Conservation (phyloP, 2,888 invertebrate species). For the Dermolepida albohirtum region DNA sequence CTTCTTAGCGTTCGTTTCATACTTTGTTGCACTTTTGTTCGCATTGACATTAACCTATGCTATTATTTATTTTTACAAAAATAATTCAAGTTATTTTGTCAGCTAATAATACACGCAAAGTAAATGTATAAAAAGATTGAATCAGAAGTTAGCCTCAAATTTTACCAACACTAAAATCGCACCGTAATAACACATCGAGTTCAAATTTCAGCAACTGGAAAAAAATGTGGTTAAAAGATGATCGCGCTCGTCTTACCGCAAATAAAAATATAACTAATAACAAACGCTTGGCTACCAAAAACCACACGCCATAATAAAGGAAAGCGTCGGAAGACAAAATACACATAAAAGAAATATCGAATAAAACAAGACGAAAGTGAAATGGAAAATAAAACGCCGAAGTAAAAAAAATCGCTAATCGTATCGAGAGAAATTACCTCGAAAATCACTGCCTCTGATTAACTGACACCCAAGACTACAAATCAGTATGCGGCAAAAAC, state of each 20-base stretch:
- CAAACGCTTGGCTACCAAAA: conserved; percentile 14
- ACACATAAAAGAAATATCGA: conserved; percentile 1
- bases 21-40: too few relatives aligned
- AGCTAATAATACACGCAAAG: too few relatives aligned
- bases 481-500: conserved; percentile 46
- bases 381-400: conserved; percentile 18
- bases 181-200: conserved; percentile 6
- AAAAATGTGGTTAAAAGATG: conserved; percentile 23
- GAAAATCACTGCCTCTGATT: conserved; percentile 39
- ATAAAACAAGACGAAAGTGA: conserved; percentile 12
- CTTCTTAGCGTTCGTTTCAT: too few relatives aligned
- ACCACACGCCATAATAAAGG: conserved; percentile 21
- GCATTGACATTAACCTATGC: too few relatives aligned
- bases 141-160: too few relatives aligned
- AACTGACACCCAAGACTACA: conserved; percentile 44
- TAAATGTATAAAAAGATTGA: too few relatives aligned
- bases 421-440: conserved; percentile 33
- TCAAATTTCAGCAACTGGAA: conserved; percentile 10
- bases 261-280: conserved; percentile 29
- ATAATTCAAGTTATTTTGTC: too few relatives aligned
- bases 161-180: too few relatives aligned
- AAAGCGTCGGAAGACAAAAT: neutral
- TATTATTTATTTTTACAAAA: too few relatives aligned
- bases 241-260: conserved; percentile 11
- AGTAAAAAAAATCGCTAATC: conserved; percentile 29